Conservation (phyloP, 2,797 vertebrate genomes). For the Choloepus didactylus region DNA sequence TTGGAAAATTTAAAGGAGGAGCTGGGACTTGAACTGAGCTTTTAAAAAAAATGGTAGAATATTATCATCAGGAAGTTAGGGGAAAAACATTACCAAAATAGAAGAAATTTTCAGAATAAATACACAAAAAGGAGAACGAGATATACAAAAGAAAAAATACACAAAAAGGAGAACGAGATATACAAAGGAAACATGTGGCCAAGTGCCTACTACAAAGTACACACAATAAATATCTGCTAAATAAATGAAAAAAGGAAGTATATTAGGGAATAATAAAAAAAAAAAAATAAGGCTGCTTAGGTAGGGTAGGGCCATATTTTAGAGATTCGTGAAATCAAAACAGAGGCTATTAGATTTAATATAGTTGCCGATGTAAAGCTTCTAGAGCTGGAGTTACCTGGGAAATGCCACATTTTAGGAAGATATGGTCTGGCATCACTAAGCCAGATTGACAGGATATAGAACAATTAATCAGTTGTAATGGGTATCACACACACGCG, state of each 20-base stretch:
- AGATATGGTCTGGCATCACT: background rate
- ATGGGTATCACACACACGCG: background rate
- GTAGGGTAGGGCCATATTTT: background rate
- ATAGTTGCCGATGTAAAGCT: background rate
- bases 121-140: background rate
- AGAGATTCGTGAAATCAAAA: constrained; percentile 36
- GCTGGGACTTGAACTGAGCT: background rate
- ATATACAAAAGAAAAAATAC: background rate
- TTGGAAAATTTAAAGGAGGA: background rate
- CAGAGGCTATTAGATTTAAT: background rate
- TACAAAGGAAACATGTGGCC: background rate
- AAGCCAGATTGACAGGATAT: background rate
- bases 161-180: background rate
- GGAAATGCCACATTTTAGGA: constrained; percentile 15
- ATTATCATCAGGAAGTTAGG: background rate
- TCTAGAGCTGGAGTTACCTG: background rate
- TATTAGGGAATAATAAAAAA: background rate
- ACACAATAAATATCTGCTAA: background rate
- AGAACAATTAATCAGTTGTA: constrained; percentile 35
- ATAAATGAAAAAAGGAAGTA: background rate
- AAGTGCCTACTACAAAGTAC: background rate
- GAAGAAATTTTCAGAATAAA: constrained; percentile 39
- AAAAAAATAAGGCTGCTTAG: background rate
- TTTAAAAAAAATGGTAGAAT: background rate
- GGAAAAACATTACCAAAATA: background rate